Evolutionary conservation across 2,797 vertebrate species (phyloP).

Genomic region (Eutrigla gurnardus): DNA sequence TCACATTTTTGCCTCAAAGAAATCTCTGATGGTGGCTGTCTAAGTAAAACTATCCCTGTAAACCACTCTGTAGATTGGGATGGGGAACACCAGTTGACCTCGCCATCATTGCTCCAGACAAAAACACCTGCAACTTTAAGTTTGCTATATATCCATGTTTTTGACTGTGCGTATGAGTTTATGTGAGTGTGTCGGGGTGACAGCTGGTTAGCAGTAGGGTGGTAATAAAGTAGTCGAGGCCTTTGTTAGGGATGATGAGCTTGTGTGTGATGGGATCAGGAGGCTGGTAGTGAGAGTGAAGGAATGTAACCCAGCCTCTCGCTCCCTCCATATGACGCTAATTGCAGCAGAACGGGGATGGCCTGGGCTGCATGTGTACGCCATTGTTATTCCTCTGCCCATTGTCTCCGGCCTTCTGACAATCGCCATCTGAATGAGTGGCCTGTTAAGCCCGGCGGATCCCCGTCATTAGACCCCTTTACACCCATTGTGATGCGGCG

Average conservation of each 20-base stretch:
- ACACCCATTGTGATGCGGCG: constrained; percentile 69
- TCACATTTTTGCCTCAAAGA: background rate
- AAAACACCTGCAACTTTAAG: background rate
- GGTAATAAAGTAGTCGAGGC: constrained; percentile 75
- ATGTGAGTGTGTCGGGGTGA: constrained; percentile 32
- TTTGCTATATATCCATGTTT: background rate
- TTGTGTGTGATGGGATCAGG: constrained; percentile 60
- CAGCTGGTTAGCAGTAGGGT: constrained; percentile 73
- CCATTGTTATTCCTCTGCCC: constrained; percentile 73
- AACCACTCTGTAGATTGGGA: background rate
- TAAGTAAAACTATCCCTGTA: background rate
- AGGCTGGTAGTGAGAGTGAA: constrained; percentile 67
- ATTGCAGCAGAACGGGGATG: constrained; percentile 73
- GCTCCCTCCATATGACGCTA: constrained; percentile 75
- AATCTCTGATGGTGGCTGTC: background rate
- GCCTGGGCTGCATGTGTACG: constrained; percentile 68
- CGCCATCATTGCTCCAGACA: background rate
- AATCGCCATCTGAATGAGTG: constrained; percentile 72
- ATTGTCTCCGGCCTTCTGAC: constrained; percentile 71
- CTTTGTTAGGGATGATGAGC: constrained; percentile 74
- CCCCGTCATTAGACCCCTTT: constrained; percentile 74
- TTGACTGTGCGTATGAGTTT: constrained; percentile 25
- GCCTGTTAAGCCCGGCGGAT: constrained; percentile 70
- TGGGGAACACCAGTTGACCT: background rate
- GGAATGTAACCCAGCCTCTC: constrained; percentile 75